Evolutionary conservation across 2,797 vertebrate species (phyloP), one percentile per base, ranked within the genome.

Genomic region (Cryptoblepharus egeriae): DNA sequence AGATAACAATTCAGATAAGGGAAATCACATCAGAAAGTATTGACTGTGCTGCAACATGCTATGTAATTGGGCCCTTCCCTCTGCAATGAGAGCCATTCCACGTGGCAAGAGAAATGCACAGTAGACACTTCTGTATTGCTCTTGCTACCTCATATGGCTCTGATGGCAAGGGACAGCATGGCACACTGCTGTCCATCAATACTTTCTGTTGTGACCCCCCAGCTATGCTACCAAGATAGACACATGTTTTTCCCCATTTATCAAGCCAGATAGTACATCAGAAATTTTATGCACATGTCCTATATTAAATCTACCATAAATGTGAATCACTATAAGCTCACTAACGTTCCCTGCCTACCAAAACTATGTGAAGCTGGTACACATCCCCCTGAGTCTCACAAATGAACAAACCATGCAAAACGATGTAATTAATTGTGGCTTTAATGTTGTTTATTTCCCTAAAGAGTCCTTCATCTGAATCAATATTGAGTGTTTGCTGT

Each of bases 401-500:
- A 87, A 90, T 64, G 52, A 65, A 79, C 81, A 73, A 85, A 6
- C 2, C 12, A 92, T 92, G 89, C 93, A 91, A 92, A 92, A 91
- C 91, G 64, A 63, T 89, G 88, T 92, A 93, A 93, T 93, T 92
- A 91, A 88, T 81, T 82, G 85, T 87, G 39, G 60, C 58, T 49
- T 88, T 75, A 90, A 91, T 82, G 78, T 90, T 88, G 55, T 91
- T 90, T 90, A 92, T 91, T 93, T 91, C 91, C 91, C 90, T 79
- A 61, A 89, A 92, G 90, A 22, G 80, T 76, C 68, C 79, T 90
- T 93, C 92, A 89, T 79, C 67, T 82, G 69, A 92, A 93, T 93
- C 93, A 88, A 93, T 91, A 92, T 6, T 73, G 88, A 75, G 67
- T 74, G 39, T 82, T 82, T 78, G 81, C 30, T 76, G 71, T 80